A percentile compares a stretch with the other conserved stretches of the same genome.
phyloP scores from a whole-genome alignment of 2,113 vertebrate genomes.

The Athene cunicularia region DNA sequence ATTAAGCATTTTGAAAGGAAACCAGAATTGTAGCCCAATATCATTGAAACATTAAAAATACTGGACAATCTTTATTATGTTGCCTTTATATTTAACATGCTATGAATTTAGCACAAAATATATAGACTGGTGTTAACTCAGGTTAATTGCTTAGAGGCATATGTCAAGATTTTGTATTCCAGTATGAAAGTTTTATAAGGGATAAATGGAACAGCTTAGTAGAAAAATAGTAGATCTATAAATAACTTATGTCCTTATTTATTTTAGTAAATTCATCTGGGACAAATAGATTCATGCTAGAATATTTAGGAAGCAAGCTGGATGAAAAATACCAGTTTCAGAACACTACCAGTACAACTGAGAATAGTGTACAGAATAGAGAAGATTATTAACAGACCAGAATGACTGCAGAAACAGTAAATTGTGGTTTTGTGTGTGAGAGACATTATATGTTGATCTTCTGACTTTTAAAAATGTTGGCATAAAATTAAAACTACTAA shows the following conservation, averaged over 20 bases:
- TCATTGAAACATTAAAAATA: not conserved
- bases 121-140: not conserved
- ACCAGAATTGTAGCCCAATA: fast-evolving
- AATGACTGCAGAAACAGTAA: not conserved
- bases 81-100: not conserved
- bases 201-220: not conserved
- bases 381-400: not conserved
- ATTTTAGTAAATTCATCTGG: not conserved
- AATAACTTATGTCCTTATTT: not conserved
- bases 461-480: not conserved
- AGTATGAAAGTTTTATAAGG: not conserved
- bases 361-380: not conserved
- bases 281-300: not conserved
- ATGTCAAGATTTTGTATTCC: not conserved
- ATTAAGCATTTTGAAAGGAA: not conserved
- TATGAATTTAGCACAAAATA: not conserved
- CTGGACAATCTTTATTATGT: not conserved
- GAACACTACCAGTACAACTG: not conserved
- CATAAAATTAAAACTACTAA: too few relatives aligned
- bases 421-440: not conserved
- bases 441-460: not conserved
- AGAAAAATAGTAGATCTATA: not conserved
- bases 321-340: not conserved
- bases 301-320: not conserved
- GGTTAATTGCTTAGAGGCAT: not conserved